Evolutionary conservation across 1,140 invertebrate genomes (phyloP).

Genomic region (Zaprionus africanus): DNA sequence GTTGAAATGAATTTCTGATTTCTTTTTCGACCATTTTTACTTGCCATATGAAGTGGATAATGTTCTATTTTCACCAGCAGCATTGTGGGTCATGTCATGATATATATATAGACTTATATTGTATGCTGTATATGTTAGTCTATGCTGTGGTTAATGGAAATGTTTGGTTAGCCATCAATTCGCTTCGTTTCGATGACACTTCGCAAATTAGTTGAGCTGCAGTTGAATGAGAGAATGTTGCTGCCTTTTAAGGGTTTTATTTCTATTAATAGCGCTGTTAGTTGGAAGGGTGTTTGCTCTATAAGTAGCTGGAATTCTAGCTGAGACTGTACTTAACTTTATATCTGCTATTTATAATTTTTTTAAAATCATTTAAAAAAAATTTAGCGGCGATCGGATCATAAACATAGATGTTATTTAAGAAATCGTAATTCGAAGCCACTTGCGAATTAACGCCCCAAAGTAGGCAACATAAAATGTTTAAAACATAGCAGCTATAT

Average conservation of each 20-base stretch:
- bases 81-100: neutral
- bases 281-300: neutral
- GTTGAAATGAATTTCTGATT: conserved; percentile 64
- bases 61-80: conserved; percentile 10
- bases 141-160: conserved; percentile 5
- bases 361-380: too few species aligned
- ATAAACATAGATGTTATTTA: too few species aligned
- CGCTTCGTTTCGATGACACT: neutral
- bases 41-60: conserved; percentile 19
- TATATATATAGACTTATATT: neutral
- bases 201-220: neutral
- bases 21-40: conserved; percentile 16
- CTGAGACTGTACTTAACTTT: neutral
- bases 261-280: neutral
- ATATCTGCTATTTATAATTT: too few species aligned
- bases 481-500: too few species aligned
- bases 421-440: too few species aligned
- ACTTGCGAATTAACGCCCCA: too few species aligned
- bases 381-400: too few species aligned
- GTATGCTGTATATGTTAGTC: neutral
- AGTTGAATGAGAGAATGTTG: too few species aligned
- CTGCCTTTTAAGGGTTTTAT: neutral
- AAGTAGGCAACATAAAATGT: too few species aligned
- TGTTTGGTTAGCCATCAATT: neutral
- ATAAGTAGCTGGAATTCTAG: neutral